phyloP scores from a whole-genome alignment of 2,888 invertebrate genomes.

The Marronus borbonicus region DNA sequence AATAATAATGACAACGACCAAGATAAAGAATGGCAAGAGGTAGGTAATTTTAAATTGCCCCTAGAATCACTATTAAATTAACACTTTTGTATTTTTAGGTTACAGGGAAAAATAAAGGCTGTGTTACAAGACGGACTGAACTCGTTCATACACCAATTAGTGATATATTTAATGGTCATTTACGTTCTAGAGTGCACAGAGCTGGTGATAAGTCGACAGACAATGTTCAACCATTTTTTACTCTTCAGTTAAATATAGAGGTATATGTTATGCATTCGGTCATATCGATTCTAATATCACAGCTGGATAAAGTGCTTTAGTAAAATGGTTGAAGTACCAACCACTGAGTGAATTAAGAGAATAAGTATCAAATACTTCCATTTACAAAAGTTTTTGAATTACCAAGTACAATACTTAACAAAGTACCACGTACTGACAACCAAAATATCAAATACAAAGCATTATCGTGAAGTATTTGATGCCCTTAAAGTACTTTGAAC shows the following conservation, averaged over 20 bases:
- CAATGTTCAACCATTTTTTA: slow-evolving; percentile 96
- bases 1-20: slow-evolving; percentile 71
- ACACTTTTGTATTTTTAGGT: slow-evolving; percentile 71
- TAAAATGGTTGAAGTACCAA: no score
- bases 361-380: no score
- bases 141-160: slow-evolving; percentile 90
- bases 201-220: slow-evolving; percentile 86
- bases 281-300: no score
- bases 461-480: no score
- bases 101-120: slow-evolving; percentile 91
- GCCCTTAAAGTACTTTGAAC: no score
- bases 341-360: no score
- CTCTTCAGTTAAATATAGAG: slow-evolving; percentile 94
- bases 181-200: slow-evolving; percentile 86
- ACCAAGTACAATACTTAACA: no score
- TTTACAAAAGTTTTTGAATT: no score
- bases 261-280: slow-evolving; percentile 69
- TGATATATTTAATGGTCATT: slow-evolving; percentile 93
- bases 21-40: slow-evolving; percentile 80
- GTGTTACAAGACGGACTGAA: slow-evolving; percentile 88
- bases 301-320: no score
- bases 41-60: slow-evolving; percentile 57
- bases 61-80: neutral
- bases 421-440: no score
- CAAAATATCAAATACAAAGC: no score